Base-by-base conservation (phyloP, 2,113 vertebrate species). In the Colinus virginianus region DNA sequence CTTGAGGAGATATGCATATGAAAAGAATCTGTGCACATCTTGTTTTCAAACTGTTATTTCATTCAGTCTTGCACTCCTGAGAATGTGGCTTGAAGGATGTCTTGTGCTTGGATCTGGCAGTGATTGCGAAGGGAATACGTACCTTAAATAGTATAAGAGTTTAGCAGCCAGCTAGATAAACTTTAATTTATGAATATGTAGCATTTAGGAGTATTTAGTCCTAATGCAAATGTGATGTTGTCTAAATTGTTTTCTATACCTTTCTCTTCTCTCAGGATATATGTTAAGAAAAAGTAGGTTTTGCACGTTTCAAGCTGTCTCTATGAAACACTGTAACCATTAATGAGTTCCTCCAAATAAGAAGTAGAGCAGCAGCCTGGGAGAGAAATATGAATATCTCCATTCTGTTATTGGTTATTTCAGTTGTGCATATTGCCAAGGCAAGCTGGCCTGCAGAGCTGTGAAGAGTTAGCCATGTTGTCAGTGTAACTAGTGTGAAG, bases 31-130 rank as follows among this genome's bases (percentile, higher is more conserved):
- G 19, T 59, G 64, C 5, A 4, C 70, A 80, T 96, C 90, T 92
- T 94, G 91, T 92, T 96, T 80, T 72, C 62, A 56, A 4, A 19
- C 28, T 58, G 18, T 26, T 82, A 21, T 69, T 91, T 91, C 84
- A 71, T 91, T 78, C 25, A 51, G 28, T 34, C 51, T 74, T 59
- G 32, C 0, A 0, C 28, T 89, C 58, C 78, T 84, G 80, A 72
- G 71, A 55, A 36, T 7, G 36, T 34, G 61, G n/a, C 63, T 89
- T 49, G 69, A 28, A 32, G 43, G 83, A n/a, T n/a, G 34, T 36
- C 70, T 81, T 25, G 13, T 45, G 49, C 48, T 68, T 55, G 26
- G 30, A 16, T 46, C 79, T 67, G 67, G 55, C 34, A 16, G 23
- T 48, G 63, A 40, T 53, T 51, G 42, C 58, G 20, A 4, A 43